Base-by-base conservation (phyloP, 2,888 invertebrate species). In the Aphrophora alni region DNA sequence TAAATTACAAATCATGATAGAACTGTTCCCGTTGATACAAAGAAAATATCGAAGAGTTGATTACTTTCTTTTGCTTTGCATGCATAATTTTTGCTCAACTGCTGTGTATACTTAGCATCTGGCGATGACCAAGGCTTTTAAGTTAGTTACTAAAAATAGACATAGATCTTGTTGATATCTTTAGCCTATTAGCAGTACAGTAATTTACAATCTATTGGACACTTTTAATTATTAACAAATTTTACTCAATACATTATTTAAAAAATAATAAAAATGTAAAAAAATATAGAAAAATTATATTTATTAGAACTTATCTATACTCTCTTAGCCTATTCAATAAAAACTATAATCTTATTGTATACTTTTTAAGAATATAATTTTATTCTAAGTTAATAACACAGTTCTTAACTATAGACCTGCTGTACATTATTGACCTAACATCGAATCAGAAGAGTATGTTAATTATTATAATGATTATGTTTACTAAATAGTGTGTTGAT, bases 181-280 rank as follows among this genome's bases (percentile, higher is more conserved):
- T 59, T 59, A 59, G 59, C 59, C 59, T 59, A 21, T 21, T 59
- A 59, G 59, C 59, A 21, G 59, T 21, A 59, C n/a, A 3, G 59
- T 59, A 21, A 21, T 59, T 59, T 59, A 21, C 59, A n/a, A 59
- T 21, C 4, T 59, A 59, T 59, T 59, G 59, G 59, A 59, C 59
- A 59, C 59, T 21, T 59, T 59, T 59, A 59, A 59, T 59, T 59
- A 59, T 59, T n/a, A 59, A 59, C 59, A 59, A 59, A 59, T 59
- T 59, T 59, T 59, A 59, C 59, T 59, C 14, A 59, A 59, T 59
- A 59, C 59, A 21, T 59, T 59, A 59, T 59, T 59, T 59, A 59
- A 59, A 59, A 59, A 59, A 59, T 59, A 59, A 21, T 59, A 59
- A 59, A 59, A 59, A 59, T 59, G 59, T 59, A 59, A 59, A 59